Evolutionary conservation across 2,888 invertebrate genomes (phyloP), one percentile per base, ranked within the genome.

Genomic region (Xylophagus ater): DNA sequence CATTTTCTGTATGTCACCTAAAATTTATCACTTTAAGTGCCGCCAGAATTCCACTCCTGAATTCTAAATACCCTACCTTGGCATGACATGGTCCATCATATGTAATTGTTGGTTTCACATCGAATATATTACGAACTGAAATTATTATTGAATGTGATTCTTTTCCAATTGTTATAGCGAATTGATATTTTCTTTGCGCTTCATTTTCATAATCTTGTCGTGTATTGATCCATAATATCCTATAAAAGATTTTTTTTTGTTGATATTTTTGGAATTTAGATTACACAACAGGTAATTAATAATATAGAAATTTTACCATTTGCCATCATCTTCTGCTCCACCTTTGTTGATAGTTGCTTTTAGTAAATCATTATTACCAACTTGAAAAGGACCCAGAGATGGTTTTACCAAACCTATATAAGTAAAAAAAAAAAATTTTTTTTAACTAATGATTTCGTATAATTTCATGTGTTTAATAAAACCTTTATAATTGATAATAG

Each of bases 141-240:
- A 60, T n/a, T 42, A 48, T n/a, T 55, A 45, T 4, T 43, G 24
- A 0, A 43, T 62, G 50, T 2, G 53, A 58, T 1, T 52, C 45
- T 14, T 37, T 46, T 12, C 49, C 49, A 6, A 70, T 51, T 9
- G 56, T 51, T 48, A 62, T 46, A 20, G 45, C 34, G 44, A 74
- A 69, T 44, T 57, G 50, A 52, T 73, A 74, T 9, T 43, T 42
- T 43, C 54, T 58, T 65, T 70, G 70, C 4, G 51, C 53, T 1
- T 62, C 59, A 2, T 62, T 65, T 50, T 74, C 74, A 52, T 57
- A 74, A 53, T 75, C 73, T 52, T 73, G 74, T 40, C 69, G 69
- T 49, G 43, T 53, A 23, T 53, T 54, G 15, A 62, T 51, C 18
- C 43, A 44, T 23, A 60, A 47, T 26, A 45, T 41, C 57, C 58